A percentile compares a stretch with the other conserved stretches of the same genome.
These are phyloP conservation scores for Pachymerium ferrugineum DNA, from an alignment of 2,888 invertebrate species.

Conservation along the genomic window DNA sequence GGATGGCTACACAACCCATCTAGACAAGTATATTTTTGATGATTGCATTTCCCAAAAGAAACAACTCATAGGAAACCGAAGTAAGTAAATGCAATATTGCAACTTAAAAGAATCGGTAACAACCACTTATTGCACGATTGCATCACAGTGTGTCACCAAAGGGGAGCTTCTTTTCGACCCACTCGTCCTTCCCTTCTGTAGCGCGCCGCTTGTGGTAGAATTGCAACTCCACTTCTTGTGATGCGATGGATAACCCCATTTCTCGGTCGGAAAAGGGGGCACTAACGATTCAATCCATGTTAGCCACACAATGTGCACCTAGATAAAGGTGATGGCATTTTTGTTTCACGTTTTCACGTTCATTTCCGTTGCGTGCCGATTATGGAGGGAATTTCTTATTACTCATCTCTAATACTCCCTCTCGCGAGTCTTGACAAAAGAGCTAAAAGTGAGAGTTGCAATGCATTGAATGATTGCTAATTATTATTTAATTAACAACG, in stretches of 20 bases:
- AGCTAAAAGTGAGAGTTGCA: not conserved
- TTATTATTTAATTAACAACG: not conserved
- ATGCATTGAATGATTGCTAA: not conserved
- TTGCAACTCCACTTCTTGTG: not conserved
- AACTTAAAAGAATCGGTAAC: not conserved
- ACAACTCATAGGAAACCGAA: slow-evolving; percentile 1
- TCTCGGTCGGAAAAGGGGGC: not conserved
- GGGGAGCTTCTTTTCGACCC: slow-evolving; percentile 26
- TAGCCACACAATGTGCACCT: not conserved
- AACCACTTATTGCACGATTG: slow-evolving; percentile 25
- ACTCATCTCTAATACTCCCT: slow-evolving; percentile 4
- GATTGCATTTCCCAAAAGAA: slow-evolving; percentile 29
- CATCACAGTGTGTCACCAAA: slow-evolving; percentile 6
- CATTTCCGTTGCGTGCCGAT: slow-evolving; percentile 4
- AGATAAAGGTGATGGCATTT: not conserved
- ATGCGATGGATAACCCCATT: slow-evolving; percentile 15
- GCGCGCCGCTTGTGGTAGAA: slow-evolving; percentile 31
- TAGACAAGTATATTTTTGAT: slow-evolving; percentile 9
- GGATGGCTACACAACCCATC: slow-evolving; percentile 24
- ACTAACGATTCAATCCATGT: not conserved
- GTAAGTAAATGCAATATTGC: slow-evolving; percentile 30
- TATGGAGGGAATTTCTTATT: slow-evolving; percentile 23
- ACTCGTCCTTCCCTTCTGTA: slow-evolving; percentile 24
- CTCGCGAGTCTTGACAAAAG: slow-evolving; percentile 23
- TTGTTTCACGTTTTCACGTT: not conserved